Conservation (phyloP, 2,797 vertebrate genomes). For the Malurus leucopterus region DNA sequence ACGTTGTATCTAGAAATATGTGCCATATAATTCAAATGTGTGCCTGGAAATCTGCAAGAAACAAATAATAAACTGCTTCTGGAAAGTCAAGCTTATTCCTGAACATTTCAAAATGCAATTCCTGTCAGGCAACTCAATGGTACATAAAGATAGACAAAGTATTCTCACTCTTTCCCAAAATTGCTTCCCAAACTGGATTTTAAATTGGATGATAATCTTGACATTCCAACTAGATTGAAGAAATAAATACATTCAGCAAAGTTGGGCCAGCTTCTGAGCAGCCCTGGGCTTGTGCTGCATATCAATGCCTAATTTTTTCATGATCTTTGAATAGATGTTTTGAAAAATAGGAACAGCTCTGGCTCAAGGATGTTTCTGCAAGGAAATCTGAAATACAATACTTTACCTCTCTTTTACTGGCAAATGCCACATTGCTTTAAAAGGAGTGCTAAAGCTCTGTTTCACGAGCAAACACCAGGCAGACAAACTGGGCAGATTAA, state of each 20-base stretch:
- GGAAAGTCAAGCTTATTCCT: background rate
- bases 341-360: background rate
- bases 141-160: background rate
- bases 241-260: background rate
- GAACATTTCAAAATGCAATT: constrained; percentile 13
- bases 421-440: background rate
- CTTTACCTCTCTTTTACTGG: background rate
- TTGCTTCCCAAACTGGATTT: constrained; percentile 13
- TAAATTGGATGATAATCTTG: constrained; percentile 1
- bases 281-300: accelerated
- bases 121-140: background rate
- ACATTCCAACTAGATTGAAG: background rate
- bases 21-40: background rate
- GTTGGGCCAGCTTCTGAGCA: background rate
- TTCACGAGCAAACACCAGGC: background rate
- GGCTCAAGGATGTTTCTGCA: background rate
- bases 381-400: background rate
- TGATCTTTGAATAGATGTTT: background rate
- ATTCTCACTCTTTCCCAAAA: background rate
- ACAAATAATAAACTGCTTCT: constrained; percentile 35
- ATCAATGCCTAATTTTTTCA: background rate
- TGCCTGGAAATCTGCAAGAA: constrained; percentile 27
- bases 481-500: background rate
- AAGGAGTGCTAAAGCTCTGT: background rate
- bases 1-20: constrained; percentile 27